Base-by-base conservation (phyloP, 2,888 invertebrate genomes). In the Alentia gelatinosa region DNA sequence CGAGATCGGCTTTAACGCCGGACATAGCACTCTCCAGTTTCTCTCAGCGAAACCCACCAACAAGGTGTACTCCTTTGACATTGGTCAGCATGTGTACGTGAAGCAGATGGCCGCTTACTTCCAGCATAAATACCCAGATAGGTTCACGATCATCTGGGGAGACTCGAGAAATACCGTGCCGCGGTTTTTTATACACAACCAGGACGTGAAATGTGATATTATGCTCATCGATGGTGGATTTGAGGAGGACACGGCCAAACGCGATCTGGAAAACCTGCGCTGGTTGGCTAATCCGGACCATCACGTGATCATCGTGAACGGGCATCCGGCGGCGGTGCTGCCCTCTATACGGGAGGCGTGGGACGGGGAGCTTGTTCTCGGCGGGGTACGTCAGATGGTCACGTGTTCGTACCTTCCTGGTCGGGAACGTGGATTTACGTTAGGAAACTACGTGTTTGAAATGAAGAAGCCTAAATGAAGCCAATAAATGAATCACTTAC, bases 1-100 rank as follows among this genome's bases (percentile, higher is more conserved):
- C 42, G 91, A 91, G 42, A 90, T 90, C 4, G 92, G 92, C 7
- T 92, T 92, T 47, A 92, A 91, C 33, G 91, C 88, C 40, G 91
- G 92, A 0, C 90, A 86, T 39, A 90, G 90, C 75, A 79, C 90
- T n/a, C 89, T 92, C 33, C 47, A 75, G 63, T 92, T 90, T 74
- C 89, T 92, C 15, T 56, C 91, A 7, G 92, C 92, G 4, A 92
- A 91, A n/a, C 74, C 83, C 0, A 42, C 74, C n/a, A 39, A 42
- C 50, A 79, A 86, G 19, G 91, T 93, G 9, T 88, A 91, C 42
- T 90, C 90, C 35, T 90, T 90, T 40, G 90, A 90, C 35, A 39
- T 79, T 30, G 79, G 79, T n/a, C 23, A 75, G 19, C 42, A 75
- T 5, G 23, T 26, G 15, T 79, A 90, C 33, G 42, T 75, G 23